Evolutionary conservation across 2,113 vertebrate species (phyloP).

Genomic region (Gopherus flavomarginatus): DNA sequence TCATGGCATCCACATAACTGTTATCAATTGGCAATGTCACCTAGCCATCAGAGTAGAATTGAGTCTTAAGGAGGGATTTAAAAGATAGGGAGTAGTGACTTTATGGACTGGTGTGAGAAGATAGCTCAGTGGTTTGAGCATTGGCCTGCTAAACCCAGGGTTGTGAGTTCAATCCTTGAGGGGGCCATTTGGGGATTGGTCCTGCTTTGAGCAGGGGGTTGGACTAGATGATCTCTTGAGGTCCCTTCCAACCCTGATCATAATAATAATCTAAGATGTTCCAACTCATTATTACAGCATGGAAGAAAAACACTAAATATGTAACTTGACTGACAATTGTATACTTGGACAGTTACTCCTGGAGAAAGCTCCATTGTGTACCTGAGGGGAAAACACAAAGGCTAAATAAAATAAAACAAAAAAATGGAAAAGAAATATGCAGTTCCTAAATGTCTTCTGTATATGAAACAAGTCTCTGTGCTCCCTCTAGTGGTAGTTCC

Average conservation of each 20-base stretch:
- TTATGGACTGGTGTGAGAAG: not conserved
- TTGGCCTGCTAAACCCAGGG: too few relatives aligned
- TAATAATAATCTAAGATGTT: not conserved
- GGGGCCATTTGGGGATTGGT: too few relatives aligned
- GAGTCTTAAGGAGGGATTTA: not conserved
- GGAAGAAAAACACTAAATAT: not conserved
- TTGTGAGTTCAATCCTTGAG: too few relatives aligned
- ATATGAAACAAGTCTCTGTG: not conserved
- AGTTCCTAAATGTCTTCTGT: not conserved
- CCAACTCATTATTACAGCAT: fast-evolving
- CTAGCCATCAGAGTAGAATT: not conserved
- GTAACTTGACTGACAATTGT: not conserved
- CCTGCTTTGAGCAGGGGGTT: too few relatives aligned
- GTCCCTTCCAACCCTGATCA: too few relatives aligned
- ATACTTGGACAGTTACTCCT: not conserved
- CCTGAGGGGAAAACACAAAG: not conserved
- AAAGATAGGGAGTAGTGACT: not conserved
- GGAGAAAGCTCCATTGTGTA: not conserved
- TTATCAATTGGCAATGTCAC: not conserved
- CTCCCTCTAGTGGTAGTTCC: constrained; percentile 71
- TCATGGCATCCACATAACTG: fast-evolving
- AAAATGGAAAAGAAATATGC: not conserved
- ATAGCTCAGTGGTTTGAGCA: too few relatives aligned
- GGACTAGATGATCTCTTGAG: too few relatives aligned
- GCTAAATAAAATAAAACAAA: not conserved